phyloP scores from a whole-genome alignment of 2,888 invertebrate genomes.

The Cephus runcator region DNA sequence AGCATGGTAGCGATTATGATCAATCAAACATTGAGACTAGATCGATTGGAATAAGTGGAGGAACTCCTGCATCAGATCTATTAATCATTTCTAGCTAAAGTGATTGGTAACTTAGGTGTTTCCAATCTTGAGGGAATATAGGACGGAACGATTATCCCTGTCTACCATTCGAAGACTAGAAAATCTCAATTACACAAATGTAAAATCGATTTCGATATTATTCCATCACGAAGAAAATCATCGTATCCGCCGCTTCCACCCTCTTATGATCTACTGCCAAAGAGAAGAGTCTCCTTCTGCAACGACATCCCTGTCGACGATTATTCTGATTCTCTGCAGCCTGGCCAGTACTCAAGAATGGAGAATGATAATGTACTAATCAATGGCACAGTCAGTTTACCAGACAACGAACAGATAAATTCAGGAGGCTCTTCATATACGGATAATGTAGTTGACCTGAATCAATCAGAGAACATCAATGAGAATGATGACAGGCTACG shows the following conservation, averaged over 20 bases:
- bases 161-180: neutral
- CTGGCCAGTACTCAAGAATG: slow-evolving; percentile 24
- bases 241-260: slow-evolving; percentile 40
- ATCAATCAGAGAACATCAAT: slow-evolving; percentile 15
- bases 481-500: slow-evolving; percentile 42
- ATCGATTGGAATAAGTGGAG: neutral
- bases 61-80: neutral
- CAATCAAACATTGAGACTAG: neutral
- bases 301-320: slow-evolving; percentile 27
- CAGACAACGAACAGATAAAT: neutral
- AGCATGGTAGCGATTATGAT: neutral
- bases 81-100: neutral
- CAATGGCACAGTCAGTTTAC: neutral
- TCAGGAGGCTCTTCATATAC: neutral
- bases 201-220: slow-evolving; percentile 11
- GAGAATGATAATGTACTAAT: slow-evolving; percentile 22
- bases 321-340: slow-evolving; percentile 3
- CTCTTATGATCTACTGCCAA: slow-evolving; percentile 29
- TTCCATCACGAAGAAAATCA: slow-evolving; percentile 35
- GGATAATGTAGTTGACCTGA: neutral
- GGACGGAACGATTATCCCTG: neutral
- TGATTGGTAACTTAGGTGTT: slow-evolving; percentile 26
- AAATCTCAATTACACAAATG: neutral
- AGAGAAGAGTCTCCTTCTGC: slow-evolving; percentile 46
- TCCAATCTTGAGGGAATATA: slow-evolving; percentile 14